These are phyloP conservation scores for Seriola aureovittata DNA, from an alignment of 2,113 vertebrate genomes.

Conservation along the genomic window DNA sequence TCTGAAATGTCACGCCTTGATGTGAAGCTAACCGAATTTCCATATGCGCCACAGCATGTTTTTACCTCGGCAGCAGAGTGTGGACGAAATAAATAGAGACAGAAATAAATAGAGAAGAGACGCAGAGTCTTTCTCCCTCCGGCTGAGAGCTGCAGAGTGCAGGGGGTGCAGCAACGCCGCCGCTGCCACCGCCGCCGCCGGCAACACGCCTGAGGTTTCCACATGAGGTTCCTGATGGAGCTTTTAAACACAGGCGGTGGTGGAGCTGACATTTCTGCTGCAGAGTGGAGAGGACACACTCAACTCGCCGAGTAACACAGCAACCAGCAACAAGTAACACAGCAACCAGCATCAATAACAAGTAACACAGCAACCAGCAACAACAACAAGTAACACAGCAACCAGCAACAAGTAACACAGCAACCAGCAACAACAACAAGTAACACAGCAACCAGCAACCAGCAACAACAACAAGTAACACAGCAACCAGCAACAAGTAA, in stretches of 20 bases:
- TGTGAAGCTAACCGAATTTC: conserved; percentile 82
- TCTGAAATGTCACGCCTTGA: conserved; percentile 85
- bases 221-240: conserved; percentile 4
- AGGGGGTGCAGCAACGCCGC: conserved; percentile 17
- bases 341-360: not conserved
- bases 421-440: no score
- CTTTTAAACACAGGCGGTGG: conserved; percentile 5
- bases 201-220: not conserved
- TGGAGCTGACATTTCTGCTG: conserved; percentile 22
- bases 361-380: not conserved
- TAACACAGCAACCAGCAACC: no score
- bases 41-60: conserved; percentile 76
- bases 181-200: not conserved
- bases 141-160: conserved; percentile 29
- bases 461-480: no score
- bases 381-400: no score
- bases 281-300: not conserved
- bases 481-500: no score
- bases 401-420: no score
- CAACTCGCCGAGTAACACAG: not conserved
- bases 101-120: conserved; percentile 78
- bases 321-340: not conserved
- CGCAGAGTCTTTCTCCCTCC: conserved; percentile 62
- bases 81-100: conserved; percentile 65
- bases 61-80: conserved; percentile 55